Base-by-base conservation (phyloP, 2,797 vertebrate genomes). In the Phalanger gymnotis region DNA sequence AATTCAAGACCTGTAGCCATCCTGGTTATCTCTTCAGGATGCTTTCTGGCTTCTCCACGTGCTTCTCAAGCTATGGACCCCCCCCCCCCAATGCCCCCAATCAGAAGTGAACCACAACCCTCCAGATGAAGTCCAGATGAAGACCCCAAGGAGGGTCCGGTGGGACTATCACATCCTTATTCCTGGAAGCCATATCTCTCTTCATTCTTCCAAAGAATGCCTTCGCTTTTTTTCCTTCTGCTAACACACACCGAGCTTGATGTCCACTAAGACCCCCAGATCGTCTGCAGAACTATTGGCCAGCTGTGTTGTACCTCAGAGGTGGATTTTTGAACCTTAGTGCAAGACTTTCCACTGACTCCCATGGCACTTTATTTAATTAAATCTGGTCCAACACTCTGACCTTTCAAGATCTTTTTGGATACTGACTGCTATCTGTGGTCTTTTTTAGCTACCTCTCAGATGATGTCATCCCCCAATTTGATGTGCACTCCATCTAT, bases 111-210 rank as follows among this genome's bases (percentile, higher is more conserved):
- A 87, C 53, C 54, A 4, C 53, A 52, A 34, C 56, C 87, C 5
- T 92, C 52, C 22, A 54, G 55, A 5, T 7, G 27, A 73, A 53
- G 52, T 92, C n/a, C n/a, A n/a, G n/a, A n/a, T n/a, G n/a, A n/a
- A n/a, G n/a, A n/a, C n/a, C n/a, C n/a, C n/a, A n/a, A 40, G 34
- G 54, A 51, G 4, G 30, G 40, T 61, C 53, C 92, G 91, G 47
- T 56, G 54, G 27, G 14, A 2, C 58, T 57, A 30, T 89, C 54
- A 54, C 9, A 57, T 95, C 92, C 93, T 90, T 61, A 27, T 14
- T 95, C 93, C 91, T 93, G 56, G 94, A 91, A 14, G 51, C 47
- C n/a, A 47, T 57, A 11, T 34, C 89, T 95, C 92, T 92, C 52
- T 93, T 66, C 54, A 95, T 90, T 81, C 27, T 47, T 40, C 22